Evolutionary conservation across 2,797 vertebrate genomes (phyloP), one percentile per base, ranked within the genome.

Genomic region (Chelonia mydas): DNA sequence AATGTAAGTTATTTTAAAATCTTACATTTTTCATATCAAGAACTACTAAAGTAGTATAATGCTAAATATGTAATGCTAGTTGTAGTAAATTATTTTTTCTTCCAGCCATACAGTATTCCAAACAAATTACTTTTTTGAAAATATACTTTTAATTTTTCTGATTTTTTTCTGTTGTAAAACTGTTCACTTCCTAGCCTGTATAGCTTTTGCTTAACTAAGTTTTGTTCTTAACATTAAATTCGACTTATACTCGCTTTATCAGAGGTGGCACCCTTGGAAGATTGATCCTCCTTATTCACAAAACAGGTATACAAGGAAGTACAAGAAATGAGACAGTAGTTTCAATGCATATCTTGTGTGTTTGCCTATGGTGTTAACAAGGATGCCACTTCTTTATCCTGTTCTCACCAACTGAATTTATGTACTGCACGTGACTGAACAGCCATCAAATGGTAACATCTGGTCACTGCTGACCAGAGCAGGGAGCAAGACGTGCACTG

Each of bases 141-240:
- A 72, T 41, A 61, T 61, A 68, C 8, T 68, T 37, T 25, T 41
- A 41, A 72, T 41, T 41, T 72, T 37, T 68, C 16, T 13, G 12
- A 6, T 6, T 21, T 19, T 41, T 72, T 72, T 11, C 37, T 41
- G 68, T 72, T 41, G 68, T 41, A 72, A 72, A 72, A 41, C 23
- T 41, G 9, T 41, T 49, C 6, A 77, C 45, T 2, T 78, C 74
- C 53, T 2, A 4, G 1, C 1, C 7, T 89, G 2, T n/a, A 6
- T 76, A 49, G 13, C 21, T 1, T 1, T 37, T 51, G 15, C 19
- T 59, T 11, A 54, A 23, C 11, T 74, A 68, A 33, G 6, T 4
- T 92, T 88, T n/a, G n/a, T n/a, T n/a, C n/a, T n/a, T n/a, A n/a
- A n/a, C n/a, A n/a, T n/a, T n/a, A n/a, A n/a, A n/a, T n/a, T n/a